These are phyloP conservation scores for Pycnonotus jocosus DNA, from an alignment of 2,113 vertebrate species.

Conservation along the genomic window DNA sequence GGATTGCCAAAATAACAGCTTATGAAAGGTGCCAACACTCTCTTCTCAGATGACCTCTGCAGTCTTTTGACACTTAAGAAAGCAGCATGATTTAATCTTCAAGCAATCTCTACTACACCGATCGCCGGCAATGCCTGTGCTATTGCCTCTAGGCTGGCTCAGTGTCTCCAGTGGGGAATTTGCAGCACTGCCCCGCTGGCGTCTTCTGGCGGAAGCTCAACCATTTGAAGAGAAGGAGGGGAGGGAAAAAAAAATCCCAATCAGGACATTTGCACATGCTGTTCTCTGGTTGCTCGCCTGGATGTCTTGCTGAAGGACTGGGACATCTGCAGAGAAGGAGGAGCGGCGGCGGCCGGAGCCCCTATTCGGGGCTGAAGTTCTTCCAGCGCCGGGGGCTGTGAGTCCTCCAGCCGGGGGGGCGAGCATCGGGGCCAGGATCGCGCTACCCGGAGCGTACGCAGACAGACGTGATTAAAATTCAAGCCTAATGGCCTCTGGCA, in stretches of 20 bases:
- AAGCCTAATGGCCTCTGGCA: conserved; percentile 81
- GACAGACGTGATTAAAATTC: not conserved
- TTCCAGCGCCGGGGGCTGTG: not conserved
- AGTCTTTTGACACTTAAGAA: not conserved
- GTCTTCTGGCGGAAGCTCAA: conserved; percentile 43
- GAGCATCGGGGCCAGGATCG: not conserved
- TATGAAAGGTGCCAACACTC: not conserved
- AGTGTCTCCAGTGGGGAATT: conserved; percentile 45
- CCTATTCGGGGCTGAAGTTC: not conserved
- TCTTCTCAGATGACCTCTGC: not conserved
- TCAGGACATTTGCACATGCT: not conserved
- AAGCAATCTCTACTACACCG: not conserved
- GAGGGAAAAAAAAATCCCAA: not conserved
- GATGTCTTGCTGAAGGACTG: conserved; percentile 23
- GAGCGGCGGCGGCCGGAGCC: not conserved
- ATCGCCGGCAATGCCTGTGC: not conserved
- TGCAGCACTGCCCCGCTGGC: conserved; percentile 62
- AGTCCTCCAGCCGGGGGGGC: not conserved
- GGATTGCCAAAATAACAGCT: not conserved
- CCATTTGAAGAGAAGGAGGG: not conserved
- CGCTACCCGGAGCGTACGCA: not conserved
- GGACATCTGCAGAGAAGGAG: conserved; percentile 22
- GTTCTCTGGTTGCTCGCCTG: not conserved
- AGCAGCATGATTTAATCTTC: not conserved
- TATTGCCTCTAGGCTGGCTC: not conserved